Conservation (phyloP, 2,797 vertebrate genomes). For the Psittacula derbiana region DNA sequence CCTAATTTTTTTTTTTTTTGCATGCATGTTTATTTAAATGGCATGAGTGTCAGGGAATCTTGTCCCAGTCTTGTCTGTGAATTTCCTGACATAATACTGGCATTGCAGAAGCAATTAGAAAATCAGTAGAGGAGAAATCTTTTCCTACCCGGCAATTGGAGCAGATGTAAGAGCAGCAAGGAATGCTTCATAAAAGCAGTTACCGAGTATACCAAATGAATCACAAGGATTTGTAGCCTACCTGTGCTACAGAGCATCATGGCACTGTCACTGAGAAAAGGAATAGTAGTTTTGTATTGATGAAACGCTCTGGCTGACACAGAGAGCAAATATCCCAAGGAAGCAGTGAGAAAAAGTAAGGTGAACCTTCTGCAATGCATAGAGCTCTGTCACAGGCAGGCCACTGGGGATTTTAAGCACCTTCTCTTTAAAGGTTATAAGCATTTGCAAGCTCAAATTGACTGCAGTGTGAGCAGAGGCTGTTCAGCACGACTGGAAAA, state of each 20-base stretch:
- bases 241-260: not conserved
- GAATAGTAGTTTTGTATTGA: not conserved
- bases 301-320: not conserved
- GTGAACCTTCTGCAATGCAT: not conserved
- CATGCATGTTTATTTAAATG: not conserved
- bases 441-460: slow-evolving; percentile 23
- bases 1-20: not conserved
- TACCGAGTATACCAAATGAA: not conserved
- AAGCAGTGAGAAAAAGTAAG: not conserved
- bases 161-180: not conserved
- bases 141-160: not conserved
- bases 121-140: not conserved
- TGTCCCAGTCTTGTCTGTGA: not conserved
- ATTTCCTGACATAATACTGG: not conserved
- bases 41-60: not conserved
- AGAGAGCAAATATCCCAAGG: not conserved
- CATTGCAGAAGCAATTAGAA: not conserved
- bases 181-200: not conserved
- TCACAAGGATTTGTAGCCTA: slow-evolving; percentile 48
- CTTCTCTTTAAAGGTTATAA: slow-evolving; percentile 38
- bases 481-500: not conserved
- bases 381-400: not conserved
- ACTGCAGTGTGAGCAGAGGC: not conserved
- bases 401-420: not conserved
- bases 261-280: not conserved